phyloP scores from a whole-genome alignment of 2,113 vertebrate genomes.

The Ranitomeya variabilis region DNA sequence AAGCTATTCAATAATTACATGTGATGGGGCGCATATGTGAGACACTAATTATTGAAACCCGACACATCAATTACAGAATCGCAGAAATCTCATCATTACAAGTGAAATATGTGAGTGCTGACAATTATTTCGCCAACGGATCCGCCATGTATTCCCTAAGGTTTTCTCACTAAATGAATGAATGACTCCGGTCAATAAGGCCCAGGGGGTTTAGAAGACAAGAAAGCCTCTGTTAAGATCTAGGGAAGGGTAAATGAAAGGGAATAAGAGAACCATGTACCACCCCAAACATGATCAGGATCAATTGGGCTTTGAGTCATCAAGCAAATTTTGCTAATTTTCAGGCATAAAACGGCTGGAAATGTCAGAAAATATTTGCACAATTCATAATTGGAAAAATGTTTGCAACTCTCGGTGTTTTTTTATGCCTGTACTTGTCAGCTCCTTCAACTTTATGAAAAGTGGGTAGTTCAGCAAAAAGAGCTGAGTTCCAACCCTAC shows the following conservation, averaged over 20 bases:
- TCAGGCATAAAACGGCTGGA: no score
- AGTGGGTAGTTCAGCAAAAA: no score
- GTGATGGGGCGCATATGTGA: slow-evolving; percentile 19
- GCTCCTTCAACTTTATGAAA: no score
- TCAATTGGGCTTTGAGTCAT: background rate
- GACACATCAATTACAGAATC: background rate
- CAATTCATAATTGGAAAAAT: no score
- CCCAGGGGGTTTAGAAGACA: background rate
- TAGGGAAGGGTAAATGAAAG: background rate
- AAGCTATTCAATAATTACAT: background rate
- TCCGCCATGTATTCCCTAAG: slow-evolving; percentile 46
- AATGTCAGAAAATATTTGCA: no score
- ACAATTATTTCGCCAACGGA: slow-evolving; percentile 5
- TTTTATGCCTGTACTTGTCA: no score
- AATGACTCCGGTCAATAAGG: slow-evolving; percentile 63
- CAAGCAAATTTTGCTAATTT: no score
- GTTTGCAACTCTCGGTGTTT: no score
- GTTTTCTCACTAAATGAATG: slow-evolving; percentile 61
- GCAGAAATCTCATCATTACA: background rate
- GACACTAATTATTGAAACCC: slow-evolving; percentile 24
- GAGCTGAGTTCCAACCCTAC: no score
- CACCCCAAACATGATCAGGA: background rate
- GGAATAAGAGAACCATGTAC: background rate
- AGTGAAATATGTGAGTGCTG: slow-evolving; percentile 7
- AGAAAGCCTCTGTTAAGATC: background rate